A percentile compares a stretch with the other conserved stretches of the same genome.
Conservation (phyloP, 2,888 invertebrate species). For the Galeopsomyia nigrocyanea region DNA sequence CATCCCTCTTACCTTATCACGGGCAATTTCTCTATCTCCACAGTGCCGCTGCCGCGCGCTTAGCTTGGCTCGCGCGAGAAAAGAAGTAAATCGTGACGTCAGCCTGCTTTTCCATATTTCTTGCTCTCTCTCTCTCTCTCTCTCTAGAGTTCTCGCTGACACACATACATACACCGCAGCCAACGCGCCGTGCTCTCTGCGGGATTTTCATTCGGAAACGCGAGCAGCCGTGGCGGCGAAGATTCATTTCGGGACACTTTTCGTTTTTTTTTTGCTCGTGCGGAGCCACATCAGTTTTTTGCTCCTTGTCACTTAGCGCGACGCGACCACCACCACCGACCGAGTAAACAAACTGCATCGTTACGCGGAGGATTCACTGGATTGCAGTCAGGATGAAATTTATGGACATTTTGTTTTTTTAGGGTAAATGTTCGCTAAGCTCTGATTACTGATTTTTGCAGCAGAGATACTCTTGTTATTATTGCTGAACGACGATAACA, state of each 20-base stretch:
- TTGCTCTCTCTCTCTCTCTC: too few relatives aligned
- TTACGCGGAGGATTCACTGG: too few relatives aligned
- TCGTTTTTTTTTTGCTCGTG: background rate
- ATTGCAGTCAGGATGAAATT: too few relatives aligned
- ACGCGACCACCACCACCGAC: background rate
- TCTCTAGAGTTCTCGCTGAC: background rate
- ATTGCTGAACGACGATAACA: too few relatives aligned
- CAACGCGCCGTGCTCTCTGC: background rate
- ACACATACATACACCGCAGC: background rate
- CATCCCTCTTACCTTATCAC: too few relatives aligned
- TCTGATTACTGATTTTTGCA: too few relatives aligned
- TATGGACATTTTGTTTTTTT: too few relatives aligned
- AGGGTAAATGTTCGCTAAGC: too few relatives aligned
- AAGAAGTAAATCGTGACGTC: slow-evolving; percentile 9
- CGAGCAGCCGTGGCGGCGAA: background rate
- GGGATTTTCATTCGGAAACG: background rate
- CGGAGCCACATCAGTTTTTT: background rate
- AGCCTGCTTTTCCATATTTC: slow-evolving; percentile 34
- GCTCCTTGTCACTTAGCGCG: slow-evolving; percentile 15
- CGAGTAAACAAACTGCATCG: slow-evolving; percentile 17
- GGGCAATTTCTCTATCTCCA: too few relatives aligned
- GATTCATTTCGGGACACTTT: slow-evolving; percentile 24
- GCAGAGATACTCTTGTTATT: too few relatives aligned
- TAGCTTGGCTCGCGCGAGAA: too few relatives aligned
- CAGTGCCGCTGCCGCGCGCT: too few relatives aligned